Evolutionary conservation across 2,888 invertebrate species (phyloP).

Genomic region (Eledona agricola): DNA sequence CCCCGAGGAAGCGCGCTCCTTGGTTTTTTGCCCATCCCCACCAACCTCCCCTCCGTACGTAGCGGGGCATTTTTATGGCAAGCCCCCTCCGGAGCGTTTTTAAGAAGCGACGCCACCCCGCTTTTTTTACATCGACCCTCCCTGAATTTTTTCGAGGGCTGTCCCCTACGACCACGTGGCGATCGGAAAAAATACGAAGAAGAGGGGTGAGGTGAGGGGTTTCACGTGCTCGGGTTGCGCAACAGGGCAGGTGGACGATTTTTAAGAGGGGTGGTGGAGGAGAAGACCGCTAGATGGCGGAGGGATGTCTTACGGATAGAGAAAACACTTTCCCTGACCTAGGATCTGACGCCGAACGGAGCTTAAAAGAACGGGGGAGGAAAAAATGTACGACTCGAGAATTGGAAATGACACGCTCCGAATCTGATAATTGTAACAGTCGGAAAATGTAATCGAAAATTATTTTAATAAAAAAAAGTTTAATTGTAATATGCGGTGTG

Average conservation of each 20-base stretch:
- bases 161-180: slow-evolving; percentile 3
- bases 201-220: too few species aligned
- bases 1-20: slow-evolving; percentile 57
- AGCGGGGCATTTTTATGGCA: slow-evolving; percentile 15
- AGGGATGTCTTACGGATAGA: not conserved
- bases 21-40: slow-evolving; percentile 59
- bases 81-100: slow-evolving; percentile 7
- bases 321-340: too few species aligned
- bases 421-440: too few species aligned
- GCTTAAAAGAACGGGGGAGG: too few species aligned
- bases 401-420: too few species aligned
- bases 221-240: slow-evolving; percentile 11
- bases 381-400: too few species aligned
- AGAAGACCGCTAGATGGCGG: not conserved
- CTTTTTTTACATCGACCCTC: slow-evolving; percentile 7
- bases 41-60: slow-evolving; percentile 40
- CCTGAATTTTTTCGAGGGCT: slow-evolving; percentile 10
- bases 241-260: slow-evolving; percentile 9
- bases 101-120: slow-evolving; percentile 8
- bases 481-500: too few species aligned
- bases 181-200: too few species aligned
- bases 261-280: too few species aligned
- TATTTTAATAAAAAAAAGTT: too few species aligned
- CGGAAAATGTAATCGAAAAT: too few species aligned
- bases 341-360: too few species aligned